Evolutionary conservation across 2,888 invertebrate genomes (phyloP).

Genomic region (Agrochola circellaris): DNA sequence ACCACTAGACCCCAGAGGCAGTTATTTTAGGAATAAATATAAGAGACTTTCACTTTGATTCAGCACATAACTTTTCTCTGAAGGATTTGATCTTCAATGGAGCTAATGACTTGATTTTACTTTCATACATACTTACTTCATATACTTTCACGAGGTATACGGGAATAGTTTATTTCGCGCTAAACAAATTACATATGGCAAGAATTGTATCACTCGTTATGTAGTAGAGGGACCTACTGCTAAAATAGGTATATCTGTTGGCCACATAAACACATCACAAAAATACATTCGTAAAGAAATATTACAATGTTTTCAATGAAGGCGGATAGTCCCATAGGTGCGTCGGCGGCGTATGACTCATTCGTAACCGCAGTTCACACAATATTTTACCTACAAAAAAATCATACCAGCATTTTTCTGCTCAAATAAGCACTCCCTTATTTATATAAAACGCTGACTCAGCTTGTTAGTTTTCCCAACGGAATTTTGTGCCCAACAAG

Average conservation of each 20-base stretch:
- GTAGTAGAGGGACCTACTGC: neutral
- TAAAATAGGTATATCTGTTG: too few relatives aligned
- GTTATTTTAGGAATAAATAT: neutral
- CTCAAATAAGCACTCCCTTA: constrained; percentile 16
- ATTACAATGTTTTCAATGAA: neutral
- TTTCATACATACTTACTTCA: neutral
- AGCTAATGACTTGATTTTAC: neutral
- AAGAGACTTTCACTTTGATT: neutral
- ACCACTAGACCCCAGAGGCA: too few relatives aligned
- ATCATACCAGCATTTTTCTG: constrained; percentile 14
- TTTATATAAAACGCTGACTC: constrained; percentile 52
- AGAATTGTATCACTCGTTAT: too few relatives aligned
- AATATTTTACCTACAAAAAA: constrained; percentile 15
- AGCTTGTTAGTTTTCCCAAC: constrained; percentile 60
- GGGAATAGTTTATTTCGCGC: neutral
- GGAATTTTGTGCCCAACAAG: constrained; percentile 70
- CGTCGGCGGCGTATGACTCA: neutral
- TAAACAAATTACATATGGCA: neutral
- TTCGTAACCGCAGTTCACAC: neutral
- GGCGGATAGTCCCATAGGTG: neutral
- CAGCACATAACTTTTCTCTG: neutral
- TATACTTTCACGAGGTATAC: neutral
- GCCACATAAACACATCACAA: neutral
- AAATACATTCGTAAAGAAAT: neutral
- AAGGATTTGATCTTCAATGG: too few relatives aligned